Evolutionary conservation across 2,888 invertebrate genomes (phyloP), one percentile per base, ranked within the genome.

Genomic region (Xanthorhoe designata): DNA sequence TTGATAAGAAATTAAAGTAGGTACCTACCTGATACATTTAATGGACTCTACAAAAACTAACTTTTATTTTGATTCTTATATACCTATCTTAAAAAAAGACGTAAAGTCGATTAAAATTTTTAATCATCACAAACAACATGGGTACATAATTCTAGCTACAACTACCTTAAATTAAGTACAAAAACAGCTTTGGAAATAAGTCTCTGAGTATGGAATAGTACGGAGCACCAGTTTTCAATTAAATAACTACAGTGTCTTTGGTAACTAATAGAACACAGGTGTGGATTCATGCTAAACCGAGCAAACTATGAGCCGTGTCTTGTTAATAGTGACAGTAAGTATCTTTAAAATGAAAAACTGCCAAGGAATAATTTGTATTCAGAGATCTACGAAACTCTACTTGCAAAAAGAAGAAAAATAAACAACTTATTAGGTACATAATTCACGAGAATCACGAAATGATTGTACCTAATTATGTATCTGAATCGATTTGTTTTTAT

Each of bases 241-340:
- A 50, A 51, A 45, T 56, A 55, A 47, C 52, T 47, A 55, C 13
- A 50, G 2, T 50, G 61, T 61, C 62, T 68, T 68, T 68, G 64
- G 64, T 61, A 54, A 61, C 56, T 61, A 47, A 47, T 47, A 47
- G 24, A 61, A 53, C 54, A 35, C 38, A 9, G 10, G 35, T 13
- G 13, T 51, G 17, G 45, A 53, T 58, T 64, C 57, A 58, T 42
- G 57, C 45, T 62, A 57, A 1, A 17, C 47, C 2, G 38, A 7
- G 38, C 38, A 13, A 13, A 42, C 10, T 13, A 9, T 13, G 13
- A 42, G 13, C 38, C 13, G 3, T 13, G 10, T 42, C 0, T 13
- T 13, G 38, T 13, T 13, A 13, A 42, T 24, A 24, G 24, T 24
- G 4, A 24, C 24, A 24, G 24, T 24, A n/a, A n/a, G n/a, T n/a